A percentile compares a stretch with the other conserved stretches of the same genome.
These are phyloP conservation scores for Erpetoichthys calabaricus DNA, from an alignment of 2,797 vertebrate genomes.

Conservation along the genomic window DNA sequence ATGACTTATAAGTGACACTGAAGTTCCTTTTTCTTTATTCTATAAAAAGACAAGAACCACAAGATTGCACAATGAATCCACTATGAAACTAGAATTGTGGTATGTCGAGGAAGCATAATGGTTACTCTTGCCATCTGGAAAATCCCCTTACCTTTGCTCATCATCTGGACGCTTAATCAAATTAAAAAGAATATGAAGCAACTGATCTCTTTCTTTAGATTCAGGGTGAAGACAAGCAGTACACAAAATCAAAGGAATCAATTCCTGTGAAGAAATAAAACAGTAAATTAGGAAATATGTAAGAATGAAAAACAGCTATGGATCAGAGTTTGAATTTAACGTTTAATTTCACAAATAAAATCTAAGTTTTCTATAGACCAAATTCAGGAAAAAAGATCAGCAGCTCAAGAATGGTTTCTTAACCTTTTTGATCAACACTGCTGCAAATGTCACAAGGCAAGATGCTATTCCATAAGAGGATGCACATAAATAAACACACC, in stretches of 20 bases:
- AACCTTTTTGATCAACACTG: too few relatives aligned
- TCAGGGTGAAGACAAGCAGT: slow-evolving; percentile 97
- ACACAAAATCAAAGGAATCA: slow-evolving; percentile 95
- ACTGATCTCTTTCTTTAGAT: slow-evolving; percentile 92
- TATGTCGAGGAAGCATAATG: background rate
- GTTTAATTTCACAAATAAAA: too few relatives aligned
- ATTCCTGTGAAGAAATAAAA: slow-evolving; percentile 51
- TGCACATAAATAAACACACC: too few relatives aligned
- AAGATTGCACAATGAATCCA: background rate
- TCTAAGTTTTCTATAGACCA: too few relatives aligned
- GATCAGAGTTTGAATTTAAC: slow-evolving; percentile 11
- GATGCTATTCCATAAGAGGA: too few relatives aligned
- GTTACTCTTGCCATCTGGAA: background rate
- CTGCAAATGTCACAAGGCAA: too few relatives aligned
- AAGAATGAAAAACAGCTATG: background rate
- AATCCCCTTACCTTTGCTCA: slow-evolving; percentile 71
- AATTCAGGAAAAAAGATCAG: too few relatives aligned
- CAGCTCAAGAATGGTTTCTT: too few relatives aligned
- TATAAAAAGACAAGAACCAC: background rate
- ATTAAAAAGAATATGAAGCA: slow-evolving; percentile 96
- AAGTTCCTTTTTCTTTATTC: background rate
- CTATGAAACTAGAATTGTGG: background rate
- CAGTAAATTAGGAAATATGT: slow-evolving; percentile 23
- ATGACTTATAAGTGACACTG: background rate
- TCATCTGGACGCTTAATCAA: slow-evolving; percentile 95